phyloP scores from a whole-genome alignment of 2,113 vertebrate species.

The Plectropomus leopardus region DNA sequence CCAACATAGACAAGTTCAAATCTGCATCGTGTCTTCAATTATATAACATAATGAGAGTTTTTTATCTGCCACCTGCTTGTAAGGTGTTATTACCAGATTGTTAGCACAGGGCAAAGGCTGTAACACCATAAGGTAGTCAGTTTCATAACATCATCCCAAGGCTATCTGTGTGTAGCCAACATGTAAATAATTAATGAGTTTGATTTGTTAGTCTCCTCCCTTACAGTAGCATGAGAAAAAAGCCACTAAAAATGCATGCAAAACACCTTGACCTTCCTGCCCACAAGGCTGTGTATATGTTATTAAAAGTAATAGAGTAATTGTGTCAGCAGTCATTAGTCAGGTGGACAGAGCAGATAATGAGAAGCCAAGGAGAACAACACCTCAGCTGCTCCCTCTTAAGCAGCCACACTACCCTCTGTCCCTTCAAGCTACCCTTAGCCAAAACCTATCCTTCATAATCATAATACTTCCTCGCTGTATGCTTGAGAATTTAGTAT shows the following conservation, averaged over 20 bases:
- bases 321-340: conserved; percentile 71
- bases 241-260: not conserved
- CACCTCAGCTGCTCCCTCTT: conserved; percentile 8
- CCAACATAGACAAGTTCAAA: not conserved
- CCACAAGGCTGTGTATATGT: conserved; percentile 56
- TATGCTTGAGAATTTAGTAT: not conserved
- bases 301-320: conserved; percentile 77
- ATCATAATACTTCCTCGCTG: not conserved
- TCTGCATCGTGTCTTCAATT: not conserved
- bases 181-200: conserved; percentile 48
- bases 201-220: conserved; percentile 29
- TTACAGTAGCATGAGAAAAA: not conserved
- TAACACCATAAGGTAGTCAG: conserved; percentile 1
- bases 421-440: not conserved
- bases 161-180: conserved; percentile 43
- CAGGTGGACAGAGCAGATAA: conserved; percentile 73
- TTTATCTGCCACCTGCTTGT: conserved; percentile 4
- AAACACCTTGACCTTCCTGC: conserved; percentile 25
- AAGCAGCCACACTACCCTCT: conserved; percentile 12
- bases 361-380: conserved; percentile 70
- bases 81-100: conserved; percentile 2
- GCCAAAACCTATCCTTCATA: not conserved
- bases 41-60: not conserved
- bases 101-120: conserved; percentile 4
- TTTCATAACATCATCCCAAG: conserved; percentile 42